Evolutionary conservation across 1,140 invertebrate species (phyloP), one percentile per base, ranked within the genome.

Genomic region (Drosophila sturtevanti): DNA sequence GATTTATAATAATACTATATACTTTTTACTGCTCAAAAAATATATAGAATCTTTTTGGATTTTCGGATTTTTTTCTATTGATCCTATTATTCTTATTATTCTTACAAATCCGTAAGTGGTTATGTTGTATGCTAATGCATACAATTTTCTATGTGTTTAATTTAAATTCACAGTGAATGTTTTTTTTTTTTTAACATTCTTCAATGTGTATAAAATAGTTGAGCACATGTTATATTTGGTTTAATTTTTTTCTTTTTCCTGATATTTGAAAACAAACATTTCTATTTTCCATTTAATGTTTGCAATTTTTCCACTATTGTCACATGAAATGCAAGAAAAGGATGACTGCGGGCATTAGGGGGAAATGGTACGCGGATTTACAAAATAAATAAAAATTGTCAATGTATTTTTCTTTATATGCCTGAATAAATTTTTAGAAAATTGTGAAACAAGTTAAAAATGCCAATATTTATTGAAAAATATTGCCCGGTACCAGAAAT

Each of bases 401-500:
- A 72, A 69, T 68, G 75, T 72, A 63, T 76, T 81, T 76, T 81
- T 76, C 63, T 81, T 68, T 78, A 72, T 87, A 79, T 79, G 82
- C 79, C 56, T 82, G 78, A 86, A 86, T 86, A 86, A 48, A 87
- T 86, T 86, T 56, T 77, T 87, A 21, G 31, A 81, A 78, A 78
- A 78, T 75, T 67, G 76, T 68, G 60, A 68, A 71, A 77, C 78
- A 76, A 87, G 79, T 82, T 87, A 72, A 81, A 86, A 86, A 81
- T 79, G 56, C 71, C 82, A 86, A 87, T 86, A 86, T 86, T 86
- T 86, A 76, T 81, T 82, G 75, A 87, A 87, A 86, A 87, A 86
- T 87, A 87, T 87, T 87, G 52, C 59, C 37, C 10, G 44, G 7
- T 22, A 22, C 34, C 48, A 58, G 48, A 52, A 37, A 14, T 35